phyloP scores from a whole-genome alignment of 2,797 vertebrate species.

The Ctenopoma kingsleyae region DNA sequence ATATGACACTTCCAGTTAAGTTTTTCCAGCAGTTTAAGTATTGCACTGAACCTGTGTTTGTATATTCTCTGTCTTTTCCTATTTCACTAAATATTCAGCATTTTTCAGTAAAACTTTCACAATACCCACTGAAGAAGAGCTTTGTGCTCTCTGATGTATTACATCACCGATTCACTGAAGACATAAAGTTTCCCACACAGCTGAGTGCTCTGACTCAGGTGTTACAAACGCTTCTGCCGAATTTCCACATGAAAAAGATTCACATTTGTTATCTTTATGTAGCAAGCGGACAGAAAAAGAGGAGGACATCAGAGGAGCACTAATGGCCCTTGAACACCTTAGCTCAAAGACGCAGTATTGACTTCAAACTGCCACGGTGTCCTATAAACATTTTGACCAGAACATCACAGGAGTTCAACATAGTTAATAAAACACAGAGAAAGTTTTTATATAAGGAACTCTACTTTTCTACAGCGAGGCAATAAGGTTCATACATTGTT shows the following conservation, averaged over 20 bases:
- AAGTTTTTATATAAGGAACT: too few species aligned
- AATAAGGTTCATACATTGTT: constrained; percentile 6
- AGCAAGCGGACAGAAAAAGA: too few species aligned
- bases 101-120: not conserved
- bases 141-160: not conserved
- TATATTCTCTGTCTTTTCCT: not conserved
- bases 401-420: constrained; percentile 36
- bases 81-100: not conserved
- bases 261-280: not conserved
- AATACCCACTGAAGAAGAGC: not conserved
- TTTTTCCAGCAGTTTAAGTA: too few species aligned
- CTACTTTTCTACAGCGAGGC: not conserved
- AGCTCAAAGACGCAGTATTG: not conserved
- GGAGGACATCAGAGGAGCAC: constrained; percentile 4
- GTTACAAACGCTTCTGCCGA: constrained; percentile 2
- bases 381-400: constrained; percentile 40
- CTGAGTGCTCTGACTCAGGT: constrained; percentile 42
- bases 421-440: constrained; percentile 45
- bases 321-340: not conserved
- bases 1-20: not conserved
- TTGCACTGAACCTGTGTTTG: too few species aligned
- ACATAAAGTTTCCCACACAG: constrained; percentile 17
- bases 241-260: constrained; percentile 11
- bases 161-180: constrained; percentile 24
- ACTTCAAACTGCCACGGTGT: constrained; percentile 19